phyloP scores from a whole-genome alignment of 2,113 vertebrate species.

The Camelus bactrianus region DNA sequence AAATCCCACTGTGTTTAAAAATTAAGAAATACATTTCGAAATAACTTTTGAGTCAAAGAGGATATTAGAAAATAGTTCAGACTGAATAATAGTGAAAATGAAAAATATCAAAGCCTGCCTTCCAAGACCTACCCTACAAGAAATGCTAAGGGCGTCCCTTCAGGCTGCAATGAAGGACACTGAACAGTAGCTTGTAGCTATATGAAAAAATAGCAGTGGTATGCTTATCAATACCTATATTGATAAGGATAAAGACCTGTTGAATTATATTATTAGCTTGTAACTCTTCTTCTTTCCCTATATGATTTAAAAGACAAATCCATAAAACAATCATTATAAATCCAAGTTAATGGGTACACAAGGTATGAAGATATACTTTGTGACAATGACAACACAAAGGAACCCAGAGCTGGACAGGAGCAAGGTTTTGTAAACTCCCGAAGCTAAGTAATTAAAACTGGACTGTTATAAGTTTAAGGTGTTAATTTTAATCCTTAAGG shows the following conservation, averaged over 20 bases:
- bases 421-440: too few relatives aligned
- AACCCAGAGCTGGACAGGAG: not conserved
- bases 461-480: not conserved
- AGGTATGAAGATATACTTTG: not conserved
- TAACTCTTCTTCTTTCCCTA: not conserved
- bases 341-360: not conserved
- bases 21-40: not conserved
- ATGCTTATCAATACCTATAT: too few relatives aligned
- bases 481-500: not conserved
- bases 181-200: not conserved
- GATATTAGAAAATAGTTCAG: not conserved
- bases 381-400: not conserved
- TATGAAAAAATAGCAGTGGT: not conserved
- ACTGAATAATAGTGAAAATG: not conserved
- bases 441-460: not conserved
- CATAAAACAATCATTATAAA: not conserved
- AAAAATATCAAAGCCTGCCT: not conserved
- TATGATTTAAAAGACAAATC: not conserved
- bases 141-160: not conserved
- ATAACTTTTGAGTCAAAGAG: not conserved
- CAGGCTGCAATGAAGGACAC: too few relatives aligned
- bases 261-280: not conserved
- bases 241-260: not conserved
- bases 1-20: not conserved
- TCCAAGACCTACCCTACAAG: not conserved